phyloP scores from a whole-genome alignment of 1,140 invertebrate species.

The Tyrophagus putrescentiae region DNA sequence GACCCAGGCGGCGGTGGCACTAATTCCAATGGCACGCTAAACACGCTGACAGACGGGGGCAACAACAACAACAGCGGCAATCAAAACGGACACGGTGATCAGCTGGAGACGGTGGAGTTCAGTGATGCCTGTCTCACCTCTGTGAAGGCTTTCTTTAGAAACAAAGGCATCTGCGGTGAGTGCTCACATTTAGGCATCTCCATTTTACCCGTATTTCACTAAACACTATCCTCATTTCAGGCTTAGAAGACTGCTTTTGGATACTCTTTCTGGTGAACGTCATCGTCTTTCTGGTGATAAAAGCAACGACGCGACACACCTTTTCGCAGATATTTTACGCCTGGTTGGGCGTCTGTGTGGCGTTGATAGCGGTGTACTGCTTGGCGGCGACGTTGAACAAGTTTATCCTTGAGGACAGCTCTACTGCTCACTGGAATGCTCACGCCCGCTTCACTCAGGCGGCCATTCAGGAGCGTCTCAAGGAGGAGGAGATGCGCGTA shows the following conservation, averaged over 20 bases:
- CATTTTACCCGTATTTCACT: not conserved
- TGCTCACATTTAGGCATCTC: not conserved
- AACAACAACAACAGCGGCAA: not conserved
- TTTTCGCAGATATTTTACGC: not conserved
- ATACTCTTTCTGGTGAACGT: slow-evolving; percentile 3
- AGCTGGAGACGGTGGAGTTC: not conserved
- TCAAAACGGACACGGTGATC: not conserved
- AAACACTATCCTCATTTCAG: slow-evolving; percentile 1
- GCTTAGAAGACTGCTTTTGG: slow-evolving; percentile 18
- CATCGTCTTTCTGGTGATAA: not conserved
- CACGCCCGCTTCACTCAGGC: slow-evolving; percentile 18
- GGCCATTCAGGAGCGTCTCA: slow-evolving; percentile 1
- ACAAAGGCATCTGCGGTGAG: slow-evolving; percentile 15
- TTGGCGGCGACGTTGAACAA: slow-evolving; percentile 8
- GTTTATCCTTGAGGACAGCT: slow-evolving; percentile 8
- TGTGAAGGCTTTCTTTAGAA: slow-evolving; percentile 14
- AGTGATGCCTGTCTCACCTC: slow-evolving; percentile 7
- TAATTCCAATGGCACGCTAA: slow-evolving; percentile 1
- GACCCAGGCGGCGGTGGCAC: not conserved
- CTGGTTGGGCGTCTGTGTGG: not conserved
- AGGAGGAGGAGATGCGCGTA: slow-evolving; percentile 11
- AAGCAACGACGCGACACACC: not conserved
- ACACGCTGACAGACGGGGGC: not conserved
- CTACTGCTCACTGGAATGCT: slow-evolving; percentile 17
- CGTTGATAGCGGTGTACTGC: not conserved